Evolutionary conservation across 2,113 vertebrate species (phyloP), one percentile per base, ranked within the genome.

Genomic region (Lonchura striata): DNA sequence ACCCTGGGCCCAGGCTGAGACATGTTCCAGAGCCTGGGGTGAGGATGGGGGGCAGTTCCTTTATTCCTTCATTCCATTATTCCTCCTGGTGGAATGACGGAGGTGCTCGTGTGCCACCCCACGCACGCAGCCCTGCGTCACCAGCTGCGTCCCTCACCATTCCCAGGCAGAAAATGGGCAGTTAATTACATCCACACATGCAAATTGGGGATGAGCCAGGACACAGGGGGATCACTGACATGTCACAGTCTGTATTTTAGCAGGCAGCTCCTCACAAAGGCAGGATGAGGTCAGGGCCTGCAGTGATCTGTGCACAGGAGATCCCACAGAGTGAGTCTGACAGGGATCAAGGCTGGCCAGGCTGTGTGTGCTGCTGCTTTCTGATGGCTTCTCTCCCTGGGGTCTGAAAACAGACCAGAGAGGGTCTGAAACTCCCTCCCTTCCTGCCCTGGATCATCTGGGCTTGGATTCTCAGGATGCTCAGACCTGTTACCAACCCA

Each of bases 31-130:
- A 86, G 72, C 41, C 68, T 2, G 18, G 46, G 19, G 1, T 2
- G 52, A 23, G 57, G 25, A 7, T 3, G 33, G 39, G 23, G 70
- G 39, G 49, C 56, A 59, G 22, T 22, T 57, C 56, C 33, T n/a
- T 7, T 4, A 15, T 35, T 15, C 56, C 47, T 24, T 49, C 24
- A 24, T 24, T 49, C 22, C 33, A 15, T 15, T 15, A 11, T 0
- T 30, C 18, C 42, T 7, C 0, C 1, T 3, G 46, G 5, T 5
- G 75, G 21, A 4, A 3, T 2, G 1, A 3, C 1, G 17, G 33
- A 13, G 12, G 13, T 3, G 60, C 16, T 6, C 6, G 0, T 2
- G 42, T 8, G 76, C 49, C 76, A 28, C 49, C 13, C 6, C 1
- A 1, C 0, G 3, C 23, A 2, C 90, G 4, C 47, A 50, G 90